Evolutionary conservation across 2,888 invertebrate genomes (phyloP).

Genomic region (Campaea margaritaria): DNA sequence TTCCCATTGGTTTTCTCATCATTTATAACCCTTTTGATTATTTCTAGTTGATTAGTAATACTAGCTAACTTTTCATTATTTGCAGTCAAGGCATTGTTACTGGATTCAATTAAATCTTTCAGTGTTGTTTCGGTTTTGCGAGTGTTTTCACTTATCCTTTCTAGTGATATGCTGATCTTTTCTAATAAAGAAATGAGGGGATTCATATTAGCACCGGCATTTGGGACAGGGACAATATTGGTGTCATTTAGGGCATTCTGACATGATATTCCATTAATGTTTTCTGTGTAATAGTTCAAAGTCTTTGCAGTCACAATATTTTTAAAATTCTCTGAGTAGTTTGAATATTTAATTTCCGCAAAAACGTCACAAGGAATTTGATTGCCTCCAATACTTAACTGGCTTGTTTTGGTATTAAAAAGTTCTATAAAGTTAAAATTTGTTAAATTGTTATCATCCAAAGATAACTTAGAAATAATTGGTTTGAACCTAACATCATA

Average conservation of each 20-base stretch:
- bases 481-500: constrained; percentile 22
- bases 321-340: constrained; percentile 20
- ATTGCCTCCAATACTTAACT: constrained; percentile 41
- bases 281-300: constrained; percentile 35
- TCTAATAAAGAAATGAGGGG: constrained; percentile 25
- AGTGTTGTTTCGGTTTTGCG: constrained; percentile 16
- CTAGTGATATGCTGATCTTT: constrained; percentile 24
- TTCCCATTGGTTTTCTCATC: too few species aligned
- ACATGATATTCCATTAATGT: constrained; percentile 39
- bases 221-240: constrained; percentile 8
- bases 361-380: constrained; percentile 37
- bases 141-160: constrained; percentile 20
- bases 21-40: too few species aligned
- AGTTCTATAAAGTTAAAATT: constrained; percentile 32
- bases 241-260: constrained; percentile 13
- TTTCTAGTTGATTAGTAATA: too few species aligned
- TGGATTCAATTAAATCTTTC: constrained; percentile 15
- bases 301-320: constrained; percentile 3
- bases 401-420: constrained; percentile 16
- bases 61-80: too few species aligned
- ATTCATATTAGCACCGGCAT: constrained; percentile 23
- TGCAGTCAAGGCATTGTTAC: too few species aligned
- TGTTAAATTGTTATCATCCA: constrained; percentile 39
- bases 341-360: constrained; percentile 28
- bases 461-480: constrained; percentile 33